Percentiles rank a stretch among this genome's conserved stretches.
phyloP scores from a whole-genome alignment of 2,797 vertebrate genomes.

The Ambastaia sidthimunki region DNA sequence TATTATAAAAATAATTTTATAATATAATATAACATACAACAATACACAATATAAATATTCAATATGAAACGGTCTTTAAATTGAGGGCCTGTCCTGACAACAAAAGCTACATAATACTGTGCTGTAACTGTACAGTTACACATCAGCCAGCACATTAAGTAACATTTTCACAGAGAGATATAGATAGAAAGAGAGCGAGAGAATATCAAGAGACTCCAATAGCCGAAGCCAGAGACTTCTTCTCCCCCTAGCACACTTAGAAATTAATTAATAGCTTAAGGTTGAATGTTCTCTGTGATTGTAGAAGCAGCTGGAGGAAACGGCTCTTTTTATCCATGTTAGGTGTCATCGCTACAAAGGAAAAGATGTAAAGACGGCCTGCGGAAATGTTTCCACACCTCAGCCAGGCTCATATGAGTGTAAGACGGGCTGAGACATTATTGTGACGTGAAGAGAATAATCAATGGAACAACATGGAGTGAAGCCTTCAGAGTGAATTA shows the following conservation, averaged over 20 bases:
- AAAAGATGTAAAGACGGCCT: conserved; percentile 44
- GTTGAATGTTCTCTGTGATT: conserved; percentile 60
- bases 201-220: conserved; percentile 39
- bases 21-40: too few species aligned
- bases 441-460: conserved; percentile 33
- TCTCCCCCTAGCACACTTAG: conserved; percentile 47
- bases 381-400: conserved; percentile 44
- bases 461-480: background rate
- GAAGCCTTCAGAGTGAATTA: background rate
- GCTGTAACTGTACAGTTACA: conserved; percentile 22
- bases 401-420: conserved; percentile 33
- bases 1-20: too few species aligned
- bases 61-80: too few species aligned
- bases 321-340: conserved; percentile 53
- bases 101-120: background rate
- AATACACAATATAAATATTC: too few species aligned
- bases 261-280: conserved; percentile 63
- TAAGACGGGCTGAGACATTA: conserved; percentile 31
- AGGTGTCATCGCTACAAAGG: conserved; percentile 52
- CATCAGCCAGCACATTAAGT: conserved; percentile 30
- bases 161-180: conserved; percentile 35
- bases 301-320: conserved; percentile 46
- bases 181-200: background rate
- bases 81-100: background rate
- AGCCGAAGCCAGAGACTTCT: conserved; percentile 46